These are phyloP conservation scores for Porites australiensis DNA, from an alignment of 64 coral and sea anemone species.

Conservation along the genomic window DNA sequence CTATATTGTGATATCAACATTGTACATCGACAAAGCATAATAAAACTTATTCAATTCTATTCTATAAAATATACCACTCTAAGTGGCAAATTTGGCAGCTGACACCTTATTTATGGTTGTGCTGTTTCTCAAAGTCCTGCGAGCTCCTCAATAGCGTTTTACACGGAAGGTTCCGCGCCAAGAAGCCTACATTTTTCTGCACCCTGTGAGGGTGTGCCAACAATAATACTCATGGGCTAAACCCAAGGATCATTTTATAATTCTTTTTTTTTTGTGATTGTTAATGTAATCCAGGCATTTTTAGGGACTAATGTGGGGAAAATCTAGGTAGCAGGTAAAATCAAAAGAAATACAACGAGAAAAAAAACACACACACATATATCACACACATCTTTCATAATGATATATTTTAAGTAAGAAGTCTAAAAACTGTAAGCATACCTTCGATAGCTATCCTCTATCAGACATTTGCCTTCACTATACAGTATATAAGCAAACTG, in stretches of 20 bases:
- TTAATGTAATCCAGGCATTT: constrained; percentile 16
- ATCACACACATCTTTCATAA: background rate
- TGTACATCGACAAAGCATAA: too few species aligned
- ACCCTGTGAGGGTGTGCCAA: constrained; percentile 9
- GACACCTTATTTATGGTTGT: background rate
- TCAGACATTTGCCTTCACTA: background rate
- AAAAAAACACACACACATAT: too few species aligned
- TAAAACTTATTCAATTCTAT: too few species aligned
- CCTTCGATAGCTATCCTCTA: background rate
- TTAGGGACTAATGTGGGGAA: constrained; percentile 12
- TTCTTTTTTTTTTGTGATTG: constrained; percentile 7
- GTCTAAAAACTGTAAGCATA: constrained; percentile 17
- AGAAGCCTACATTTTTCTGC: background rate
- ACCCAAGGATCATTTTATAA: background rate
- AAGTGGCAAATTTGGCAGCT: constrained; percentile 11
- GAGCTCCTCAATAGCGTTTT: background rate
- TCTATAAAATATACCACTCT: background rate
- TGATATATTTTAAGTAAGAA: background rate
- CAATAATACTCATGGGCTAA: constrained; percentile 6
- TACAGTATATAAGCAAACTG: constrained; percentile 8
- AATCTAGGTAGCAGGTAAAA: too few species aligned
- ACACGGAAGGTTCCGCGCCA: background rate
- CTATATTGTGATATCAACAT: too few species aligned
- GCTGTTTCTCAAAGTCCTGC: constrained; percentile 6
- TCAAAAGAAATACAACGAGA: too few species aligned